Percentiles rank a stretch among this genome's conserved stretches.
These are phyloP conservation scores for Spialia ferax DNA, from an alignment of 2,888 invertebrate species.

Conservation along the genomic window DNA sequence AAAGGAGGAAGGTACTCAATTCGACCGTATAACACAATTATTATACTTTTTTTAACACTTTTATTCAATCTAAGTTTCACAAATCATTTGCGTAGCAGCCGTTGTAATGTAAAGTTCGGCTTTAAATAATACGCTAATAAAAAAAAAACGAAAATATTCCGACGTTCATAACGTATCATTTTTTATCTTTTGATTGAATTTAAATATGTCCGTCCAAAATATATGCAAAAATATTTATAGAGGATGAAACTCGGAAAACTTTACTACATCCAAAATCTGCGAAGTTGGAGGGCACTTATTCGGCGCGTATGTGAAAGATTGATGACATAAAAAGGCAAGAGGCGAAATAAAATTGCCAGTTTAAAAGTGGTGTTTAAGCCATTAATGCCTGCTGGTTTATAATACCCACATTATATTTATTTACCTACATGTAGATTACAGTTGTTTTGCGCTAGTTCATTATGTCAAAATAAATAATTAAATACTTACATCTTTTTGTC, in stretches of 20 bases:
- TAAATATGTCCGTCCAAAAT: neutral
- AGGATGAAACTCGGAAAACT: constrained; percentile 28
- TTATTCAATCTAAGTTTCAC: too few relatives aligned
- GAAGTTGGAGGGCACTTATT: constrained; percentile 36
- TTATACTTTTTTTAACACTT: too few relatives aligned
- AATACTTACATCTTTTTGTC: too few relatives aligned
- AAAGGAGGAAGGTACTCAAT: too few relatives aligned
- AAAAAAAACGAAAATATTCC: neutral
- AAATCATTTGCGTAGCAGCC: neutral
- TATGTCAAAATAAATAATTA: neutral
- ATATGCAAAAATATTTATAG: constrained; percentile 33
- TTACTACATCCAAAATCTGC: constrained; percentile 35
- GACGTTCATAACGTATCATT: neutral
- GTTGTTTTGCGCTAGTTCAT: neutral
- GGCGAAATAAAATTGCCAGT: constrained; percentile 19
- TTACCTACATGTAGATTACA: neutral
- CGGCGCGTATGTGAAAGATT: constrained; percentile 38
- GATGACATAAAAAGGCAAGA: constrained; percentile 33
- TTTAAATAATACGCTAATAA: neutral
- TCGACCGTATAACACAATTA: too few relatives aligned
- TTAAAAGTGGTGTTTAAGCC: constrained; percentile 19
- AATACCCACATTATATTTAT: neutral
- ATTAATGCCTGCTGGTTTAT: neutral
- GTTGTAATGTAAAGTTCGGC: neutral
- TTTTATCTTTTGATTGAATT: constrained; percentile 1